Evolutionary conservation across 2,888 invertebrate species (phyloP).

Genomic region (Eustalomyia histrio): DNA sequence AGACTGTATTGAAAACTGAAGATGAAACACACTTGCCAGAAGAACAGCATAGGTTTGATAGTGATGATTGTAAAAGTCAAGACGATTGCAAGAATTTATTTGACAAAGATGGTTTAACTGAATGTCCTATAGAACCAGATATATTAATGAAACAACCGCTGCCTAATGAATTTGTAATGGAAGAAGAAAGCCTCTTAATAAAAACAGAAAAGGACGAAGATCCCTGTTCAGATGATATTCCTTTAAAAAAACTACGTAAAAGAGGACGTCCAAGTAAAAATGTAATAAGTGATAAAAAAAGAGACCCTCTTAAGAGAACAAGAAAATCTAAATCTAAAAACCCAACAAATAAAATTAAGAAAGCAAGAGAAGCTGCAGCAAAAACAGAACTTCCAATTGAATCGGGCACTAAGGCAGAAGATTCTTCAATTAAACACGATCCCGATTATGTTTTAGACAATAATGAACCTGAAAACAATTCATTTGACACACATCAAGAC

Average conservation of each 20-base stretch:
- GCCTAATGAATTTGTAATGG: not conserved
- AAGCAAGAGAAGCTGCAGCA: not conserved
- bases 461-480: not conserved
- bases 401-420: not conserved
- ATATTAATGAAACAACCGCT: constrained; percentile 35
- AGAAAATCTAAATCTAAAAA: not conserved
- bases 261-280: constrained; percentile 30
- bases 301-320: constrained; percentile 19
- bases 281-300: not conserved
- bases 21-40: constrained; percentile 20
- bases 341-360: constrained; percentile 8
- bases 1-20: constrained; percentile 59
- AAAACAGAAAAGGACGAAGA: constrained; percentile 18
- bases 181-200: constrained; percentile 37
- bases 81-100: constrained; percentile 1
- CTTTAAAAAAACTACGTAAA: constrained; percentile 32
- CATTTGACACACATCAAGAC: not conserved
- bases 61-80: not conserved
- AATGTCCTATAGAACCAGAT: constrained; percentile 23
- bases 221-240: not conserved
- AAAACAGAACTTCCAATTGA: not conserved
- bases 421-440: not conserved
- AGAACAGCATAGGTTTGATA: not conserved
- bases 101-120: constrained; percentile 16
- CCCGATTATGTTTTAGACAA: not conserved